Conservation (phyloP, 2,113 vertebrate genomes). For the Seriola aureovittata region DNA sequence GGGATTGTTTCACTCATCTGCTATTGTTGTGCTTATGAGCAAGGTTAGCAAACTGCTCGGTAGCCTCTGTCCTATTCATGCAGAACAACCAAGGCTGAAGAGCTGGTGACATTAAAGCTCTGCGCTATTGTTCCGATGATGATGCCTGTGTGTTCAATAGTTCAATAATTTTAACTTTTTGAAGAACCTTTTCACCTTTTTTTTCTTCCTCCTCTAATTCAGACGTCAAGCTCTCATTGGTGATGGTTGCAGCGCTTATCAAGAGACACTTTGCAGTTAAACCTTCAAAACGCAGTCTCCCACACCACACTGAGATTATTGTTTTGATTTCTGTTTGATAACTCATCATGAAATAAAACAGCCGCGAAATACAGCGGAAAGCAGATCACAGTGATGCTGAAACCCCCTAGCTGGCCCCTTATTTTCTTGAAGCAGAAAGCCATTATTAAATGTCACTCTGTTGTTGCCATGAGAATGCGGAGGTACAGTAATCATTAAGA, state of each 20-base stretch:
- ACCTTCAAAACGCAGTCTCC: background rate
- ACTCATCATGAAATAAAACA: background rate
- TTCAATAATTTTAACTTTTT: background rate
- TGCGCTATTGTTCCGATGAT: background rate
- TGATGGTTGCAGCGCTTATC: background rate
- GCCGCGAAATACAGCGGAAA: background rate
- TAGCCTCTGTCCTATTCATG: background rate
- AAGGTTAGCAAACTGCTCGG: background rate
- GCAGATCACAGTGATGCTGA: constrained; percentile 28
- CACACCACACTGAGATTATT: background rate
- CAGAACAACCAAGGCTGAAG: background rate
- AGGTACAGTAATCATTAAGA: constrained; percentile 30
- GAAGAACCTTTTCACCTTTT: background rate
- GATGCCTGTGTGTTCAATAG: background rate
- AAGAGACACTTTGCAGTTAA: background rate
- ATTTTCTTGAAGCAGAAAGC: constrained; percentile 38
- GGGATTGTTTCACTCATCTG: constrained; percentile 15
- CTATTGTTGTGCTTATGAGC: constrained; percentile 31
- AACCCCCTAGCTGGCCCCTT: background rate
- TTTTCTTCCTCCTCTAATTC: background rate
- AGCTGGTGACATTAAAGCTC: background rate
- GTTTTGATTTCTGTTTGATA: background rate
- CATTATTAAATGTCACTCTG: constrained; percentile 63
- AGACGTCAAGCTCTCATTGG: background rate
- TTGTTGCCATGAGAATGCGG: constrained; percentile 21